Base-by-base conservation (phyloP, 2,888 invertebrate species). In the Notodonta ziczac region DNA sequence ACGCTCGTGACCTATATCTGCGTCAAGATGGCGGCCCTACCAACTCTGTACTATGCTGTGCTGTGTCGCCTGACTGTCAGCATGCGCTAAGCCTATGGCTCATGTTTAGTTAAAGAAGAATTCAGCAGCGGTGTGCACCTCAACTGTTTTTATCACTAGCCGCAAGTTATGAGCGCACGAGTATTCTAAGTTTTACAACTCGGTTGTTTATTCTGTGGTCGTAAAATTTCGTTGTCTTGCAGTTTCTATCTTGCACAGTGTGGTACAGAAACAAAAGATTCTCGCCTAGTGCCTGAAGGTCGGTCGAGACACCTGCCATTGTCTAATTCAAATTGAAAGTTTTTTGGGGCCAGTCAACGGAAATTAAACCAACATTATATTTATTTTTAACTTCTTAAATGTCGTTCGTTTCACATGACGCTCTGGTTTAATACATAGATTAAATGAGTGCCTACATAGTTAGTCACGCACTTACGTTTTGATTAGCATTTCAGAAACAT, bases 201-300 rank as follows among this genome's bases (percentile, higher is more conserved):
- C 59, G 58, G 55, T 67, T 65, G 58, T 72, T 64, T 59, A 66
- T 69, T 56, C 59, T 60, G 32, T 57, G 65, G 54, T 66, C 63
- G 60, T 66, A 66, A 67, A 69, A 60, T 61, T 62, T 60, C 60
- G 63, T 62, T 69, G 52, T 13, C 62, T 61, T 60, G 54, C 59
- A 56, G 44, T 57, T 60, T 50, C 50, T 4, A 16, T 16, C 16
- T 16, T 16, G 1, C 16, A 50, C 50, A 9, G 7, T 50, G 50
- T 50, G 16, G 16, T 50, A 16, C 50, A 9, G 16, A 16, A 8
- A 50, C n/a, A 16, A 16, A 16, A 9, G 5, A 10, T 0, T 46
- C 13, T 46, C 42, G 46, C n/a, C 10, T 46, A n/a, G 46, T 46
- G 4, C 2, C 42, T 42, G 6, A 10, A 42, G 42, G 2, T 42